Evolutionary conservation across 2,797 vertebrate species (phyloP).

Genomic region (Phrynocephalus guinanensis): DNA sequence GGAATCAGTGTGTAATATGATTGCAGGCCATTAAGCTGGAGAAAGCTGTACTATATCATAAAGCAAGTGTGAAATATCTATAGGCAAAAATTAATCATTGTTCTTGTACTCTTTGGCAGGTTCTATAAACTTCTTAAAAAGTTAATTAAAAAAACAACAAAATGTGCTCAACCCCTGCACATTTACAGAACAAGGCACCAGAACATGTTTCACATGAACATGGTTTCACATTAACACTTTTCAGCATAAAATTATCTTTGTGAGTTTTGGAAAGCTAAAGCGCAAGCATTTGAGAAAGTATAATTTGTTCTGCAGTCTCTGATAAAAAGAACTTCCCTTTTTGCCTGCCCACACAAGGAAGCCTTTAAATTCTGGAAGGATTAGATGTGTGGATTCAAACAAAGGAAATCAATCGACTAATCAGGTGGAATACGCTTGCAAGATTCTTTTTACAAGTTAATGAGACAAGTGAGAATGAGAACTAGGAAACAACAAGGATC

Average conservation of each 20-base stretch:
- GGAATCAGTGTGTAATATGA: neutral
- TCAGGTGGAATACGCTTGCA: neutral
- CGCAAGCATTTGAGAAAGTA: neutral
- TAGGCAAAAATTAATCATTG: neutral
- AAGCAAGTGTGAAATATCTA: neutral
- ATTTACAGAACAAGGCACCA: neutral
- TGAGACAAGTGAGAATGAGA: constrained; percentile 42
- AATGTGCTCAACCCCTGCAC: neutral
- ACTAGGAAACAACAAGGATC: neutral
- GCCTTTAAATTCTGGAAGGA: neutral
- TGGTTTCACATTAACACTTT: neutral
- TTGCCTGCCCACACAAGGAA: constrained; percentile 26
- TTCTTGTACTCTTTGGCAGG: too few species aligned
- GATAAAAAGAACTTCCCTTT: constrained; percentile 15
- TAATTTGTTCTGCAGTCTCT: neutral
- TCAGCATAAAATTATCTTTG: neutral
- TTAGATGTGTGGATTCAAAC: neutral
- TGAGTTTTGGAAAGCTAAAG: neutral
- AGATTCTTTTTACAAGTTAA: neutral
- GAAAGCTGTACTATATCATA: neutral
- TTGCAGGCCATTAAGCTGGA: neutral
- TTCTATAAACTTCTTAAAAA: too few species aligned
- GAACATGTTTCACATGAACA: neutral
- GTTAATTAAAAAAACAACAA: neutral
- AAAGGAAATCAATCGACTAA: neutral